phyloP scores from a whole-genome alignment of 2,888 invertebrate species.

The Yponomeuta plumbellus region DNA sequence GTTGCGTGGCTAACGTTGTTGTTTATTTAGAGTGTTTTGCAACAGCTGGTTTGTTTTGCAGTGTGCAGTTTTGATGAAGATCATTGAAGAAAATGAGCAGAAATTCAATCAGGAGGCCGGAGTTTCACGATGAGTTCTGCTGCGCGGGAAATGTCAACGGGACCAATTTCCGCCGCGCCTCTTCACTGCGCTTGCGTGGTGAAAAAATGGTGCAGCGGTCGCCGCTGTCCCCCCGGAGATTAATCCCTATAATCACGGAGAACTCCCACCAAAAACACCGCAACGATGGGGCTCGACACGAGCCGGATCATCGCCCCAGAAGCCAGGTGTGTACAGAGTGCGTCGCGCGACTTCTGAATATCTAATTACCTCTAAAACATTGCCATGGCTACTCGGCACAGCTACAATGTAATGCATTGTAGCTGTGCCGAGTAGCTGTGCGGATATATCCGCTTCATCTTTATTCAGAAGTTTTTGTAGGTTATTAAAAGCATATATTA shows the following conservation, averaged over 20 bases:
- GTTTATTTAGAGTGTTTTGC: slow-evolving; percentile 21
- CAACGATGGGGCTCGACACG: slow-evolving; percentile 66
- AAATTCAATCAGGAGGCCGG: slow-evolving; percentile 60
- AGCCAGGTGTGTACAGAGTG: slow-evolving; percentile 71
- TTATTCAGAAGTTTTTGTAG: background rate
- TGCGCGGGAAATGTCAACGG: slow-evolving; percentile 72
- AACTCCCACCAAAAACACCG: slow-evolving; percentile 67
- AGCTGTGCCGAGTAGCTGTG: background rate
- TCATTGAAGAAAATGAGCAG: slow-evolving; percentile 65
- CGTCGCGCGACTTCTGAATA: slow-evolving; percentile 17
- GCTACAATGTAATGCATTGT: slow-evolving; percentile 22
- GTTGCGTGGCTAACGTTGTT: background rate
- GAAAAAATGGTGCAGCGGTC: slow-evolving; percentile 77
- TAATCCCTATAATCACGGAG: slow-evolving; percentile 80
- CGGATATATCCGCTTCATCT: background rate
- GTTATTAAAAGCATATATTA: background rate
- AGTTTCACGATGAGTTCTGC: slow-evolving; percentile 69
- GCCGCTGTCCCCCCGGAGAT: slow-evolving; percentile 68
- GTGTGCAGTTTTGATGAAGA: slow-evolving; percentile 39
- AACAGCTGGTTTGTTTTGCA: slow-evolving; percentile 19
- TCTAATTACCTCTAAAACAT: slow-evolving; percentile 25
- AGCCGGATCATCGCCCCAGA: slow-evolving; percentile 71
- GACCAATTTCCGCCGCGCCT: slow-evolving; percentile 77
- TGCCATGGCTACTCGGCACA: slow-evolving; percentile 37
- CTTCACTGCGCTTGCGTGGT: slow-evolving; percentile 82